Evolutionary conservation across 1,140 invertebrate genomes (phyloP), one percentile per base, ranked within the genome.

Genomic region (Drosophila repletoides): DNA sequence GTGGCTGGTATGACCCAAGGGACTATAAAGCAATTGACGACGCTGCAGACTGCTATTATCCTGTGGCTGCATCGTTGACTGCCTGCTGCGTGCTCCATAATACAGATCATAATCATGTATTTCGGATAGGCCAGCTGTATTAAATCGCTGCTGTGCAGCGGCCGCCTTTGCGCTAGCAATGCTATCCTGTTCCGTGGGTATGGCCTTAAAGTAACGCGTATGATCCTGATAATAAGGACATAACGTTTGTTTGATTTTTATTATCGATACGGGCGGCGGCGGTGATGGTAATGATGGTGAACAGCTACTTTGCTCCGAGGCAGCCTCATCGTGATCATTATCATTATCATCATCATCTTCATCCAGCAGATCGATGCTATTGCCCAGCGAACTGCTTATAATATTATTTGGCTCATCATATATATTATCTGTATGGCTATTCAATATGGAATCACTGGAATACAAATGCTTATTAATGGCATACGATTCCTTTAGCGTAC

Each of bases 331-430:
- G 15, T 80, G 80, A 15, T 81, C 86, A 0, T 12, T 40, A 7
- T 81, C 79, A 9, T 72, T 73, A 3, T 58, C 53, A 0, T 66
- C 61, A 3, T 76, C 77, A 12, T 76, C 72, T 17, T 88, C 77
- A n/a, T 83, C 87, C 4, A 83, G 46, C 45, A 87, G 28, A 31
- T 89, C 84, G 1, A 84, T 72, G 19, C 86, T 89, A 45, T 88
- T 88, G 53, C 84, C 84, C 61, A 86, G 56, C 21, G 81, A 89
- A 10, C 77, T 87, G 66, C 88, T 86, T 9, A 89, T 75, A 0
- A 88, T 88, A 34, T 89, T 88, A 49, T 89, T 90, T 3, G 89
- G 89, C 33, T 90, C 88, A 41, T 90, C 89, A 36, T 90, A 90
- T 6, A 90, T 89, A 38, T 90, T 90, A 34, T 90, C 89, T 60